Base-by-base conservation (phyloP, 1,140 invertebrate species). In the Bombus sibiricus region DNA sequence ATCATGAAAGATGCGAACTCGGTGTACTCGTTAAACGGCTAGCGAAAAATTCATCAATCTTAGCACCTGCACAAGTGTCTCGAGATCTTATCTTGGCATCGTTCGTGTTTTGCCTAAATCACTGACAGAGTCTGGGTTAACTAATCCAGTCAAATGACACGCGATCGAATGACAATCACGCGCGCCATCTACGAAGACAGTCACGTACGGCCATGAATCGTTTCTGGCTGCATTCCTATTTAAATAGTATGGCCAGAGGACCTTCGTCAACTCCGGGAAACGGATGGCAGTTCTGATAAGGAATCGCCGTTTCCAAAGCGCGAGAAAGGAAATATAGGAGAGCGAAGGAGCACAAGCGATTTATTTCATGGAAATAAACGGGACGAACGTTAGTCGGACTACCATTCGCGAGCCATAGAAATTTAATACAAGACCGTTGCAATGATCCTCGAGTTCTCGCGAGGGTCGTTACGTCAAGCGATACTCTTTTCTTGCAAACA, bases 261-360 rank as follows among this genome's bases (percentile, higher is more conserved):
- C 47, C 47, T 68, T 83, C 59, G 41, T 34, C 28, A 43, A 2
- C 15, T 84, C 62, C 80, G 39, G 77, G 72, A 88, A 88, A 73
- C 72, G 76, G 86, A 83, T 79, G 72, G 64, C 10, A 80, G 86
- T 28, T 41, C 47, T 15, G 57, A 81, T 85, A 84, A 84, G 59
- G 53, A 66, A 73, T 41, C 59, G 34, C 43, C 43, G 37, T 13
- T 68, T 69, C 6, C 12, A 62, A 53, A 22, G 57, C n/a, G 47
- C 68, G 76, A 85, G 37, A 28, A n/a, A 72, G 68, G 64, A 72
- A 37, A 72, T 77, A 5, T 62, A 62, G 66, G 53, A 84, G 79
- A 69, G n/a, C 10, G 9, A 32, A n/a, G 8, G 15, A 69, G 37
- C 28, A 47, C 25, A n/a, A 12, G 15, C 5, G 53, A 13, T 25